Evolutionary conservation across 1,140 invertebrate genomes (phyloP), one percentile per base, ranked within the genome.

Genomic region (Pseudomyrmex sp.): DNA sequence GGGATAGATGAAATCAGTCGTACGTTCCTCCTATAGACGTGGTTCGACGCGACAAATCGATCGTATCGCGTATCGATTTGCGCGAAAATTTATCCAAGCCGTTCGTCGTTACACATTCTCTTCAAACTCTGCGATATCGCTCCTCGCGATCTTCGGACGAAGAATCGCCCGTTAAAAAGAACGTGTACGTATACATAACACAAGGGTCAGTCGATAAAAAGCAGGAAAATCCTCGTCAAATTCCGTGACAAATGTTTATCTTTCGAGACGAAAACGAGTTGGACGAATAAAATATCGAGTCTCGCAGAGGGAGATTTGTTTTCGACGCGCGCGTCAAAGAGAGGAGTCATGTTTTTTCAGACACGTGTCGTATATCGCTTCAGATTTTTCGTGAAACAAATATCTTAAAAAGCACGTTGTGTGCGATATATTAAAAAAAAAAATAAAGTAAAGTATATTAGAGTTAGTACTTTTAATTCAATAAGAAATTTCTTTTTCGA

Each of bases 1-100:
- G 54, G 23, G 58, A 80, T 59, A 72, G 66, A 50, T 15, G 76
- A 80, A 72, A 80, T 72, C 76, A 80, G 54, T 59, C 76, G 66
- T 72, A 59, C 66, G 66, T 80, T 80, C 35, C 35, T 35, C 44
- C 76, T 70, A 59, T 70, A 59, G 74, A 77, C 44, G 46, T 48
- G 10, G 66, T 70, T 50, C 8, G n/a, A 26, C 46, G 46, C 23
- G 20, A 10, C 15, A 20, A 48, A 68, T 80, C 76, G 66, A 70
- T 80, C 54, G 66, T 8, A 26, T 26, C 35, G 52, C 66, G 54
- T 61, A 18, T 35, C 35, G 35, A 72, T 80, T 80, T 80, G 20
- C 48, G 23, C 44, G 66, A 35, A 80, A 61, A 80, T 59, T 80
- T 70, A 61, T 61, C 23, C 44, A 58, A 76, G 59, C 18, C 18